Base-by-base conservation (phyloP, 2,888 invertebrate species). In the Carterocephalus palaemon region DNA sequence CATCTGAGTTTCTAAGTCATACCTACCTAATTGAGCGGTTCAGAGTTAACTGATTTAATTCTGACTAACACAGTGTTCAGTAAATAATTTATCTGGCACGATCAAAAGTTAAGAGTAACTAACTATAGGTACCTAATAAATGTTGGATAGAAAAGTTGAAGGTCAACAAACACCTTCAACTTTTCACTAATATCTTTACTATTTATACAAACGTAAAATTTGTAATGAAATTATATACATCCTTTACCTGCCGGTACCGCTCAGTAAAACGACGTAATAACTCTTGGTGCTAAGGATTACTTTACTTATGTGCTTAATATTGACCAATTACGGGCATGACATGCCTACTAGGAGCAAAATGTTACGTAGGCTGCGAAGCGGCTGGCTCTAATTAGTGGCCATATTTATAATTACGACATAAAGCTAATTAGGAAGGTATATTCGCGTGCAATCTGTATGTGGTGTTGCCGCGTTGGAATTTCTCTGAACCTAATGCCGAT, bases 361-460 rank as follows among this genome's bases (percentile, higher is more conserved):
- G 6, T 12, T 26, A 26, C 3, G 12, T 26, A 17, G 31, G 3
- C 17, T 5, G 9, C 17, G 16, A 17, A 31, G 15, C 6, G 17
- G 9, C 16, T 16, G 5, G 17, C 31, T 5, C 31, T 31, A 31
- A 31, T 31, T 31, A 31, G 31, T 8, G 10, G 4, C 16, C 17
- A 31, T 31, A 31, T 31, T 31, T 31, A 31, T 9, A 17, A 17
- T 31, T 3, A 17, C 17, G 17, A 17, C 31, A 17, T 31, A 31
- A 17, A 31, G 15, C 31, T 31, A 31, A 31, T 31, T 31, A 31
- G 31, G n/a, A n/a, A n/a, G n/a, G 31, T 6, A 17, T 31, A 7
- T 17, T 17, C 17, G 6, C 6, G 8, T 8, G 17, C 31, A 17
- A 16, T 15, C 2, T n/a, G 1, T 15, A 15, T 17, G 12, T 17